Base-by-base conservation (phyloP, 1,140 invertebrate genomes). In the Idris sp. region DNA sequence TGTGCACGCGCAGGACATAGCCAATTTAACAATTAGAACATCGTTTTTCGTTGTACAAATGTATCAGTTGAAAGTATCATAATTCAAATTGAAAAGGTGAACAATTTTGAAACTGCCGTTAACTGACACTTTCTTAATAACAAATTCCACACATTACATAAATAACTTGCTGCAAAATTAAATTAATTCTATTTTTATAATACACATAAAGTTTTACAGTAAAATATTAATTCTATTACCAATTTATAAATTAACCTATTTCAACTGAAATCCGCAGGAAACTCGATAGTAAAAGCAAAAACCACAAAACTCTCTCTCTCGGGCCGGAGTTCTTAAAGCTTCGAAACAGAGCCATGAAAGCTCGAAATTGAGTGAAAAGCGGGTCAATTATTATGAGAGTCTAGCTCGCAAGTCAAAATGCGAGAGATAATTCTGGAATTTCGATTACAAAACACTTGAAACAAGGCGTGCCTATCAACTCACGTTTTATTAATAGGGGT, bases 381-480 rank as follows among this genome's bases (percentile, higher is more conserved):
- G n/a, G 43, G 43, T 64, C 59, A 43, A 41, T 49, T 51, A 46
- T n/a, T 30, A 22, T 22, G 30, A n/a, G 25, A 40, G 18, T 8
- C 10, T 3, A 19, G 53, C 44, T 36, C 38, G 13, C n/a, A 48
- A 43, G 8, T 44, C n/a, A n/a, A n/a, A n/a, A 51, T 38, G 33
- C 13, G 40, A 10, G 16, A 35, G 22, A 67, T 58, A 68, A 49
- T 49, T 26, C 22, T n/a, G 10, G 41, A 43, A 51, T 59, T 51
- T 51, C n/a, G n/a, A 59, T 69, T 58, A 59, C 68, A 49, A 41
- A 10, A 33, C 19, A 38, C 33, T 48, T 46, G 40, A n/a, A n/a
- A 65, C 51, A 65, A 67, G 46, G 41, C 67, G 48, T 33, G 67
- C 31, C 56, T 71, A 56, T 67, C 62, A 67, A 67, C 46, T 61